Base-by-base conservation (phyloP, 2,888 invertebrate genomes). In the Pseudococcus jackbeardsleyi region DNA sequence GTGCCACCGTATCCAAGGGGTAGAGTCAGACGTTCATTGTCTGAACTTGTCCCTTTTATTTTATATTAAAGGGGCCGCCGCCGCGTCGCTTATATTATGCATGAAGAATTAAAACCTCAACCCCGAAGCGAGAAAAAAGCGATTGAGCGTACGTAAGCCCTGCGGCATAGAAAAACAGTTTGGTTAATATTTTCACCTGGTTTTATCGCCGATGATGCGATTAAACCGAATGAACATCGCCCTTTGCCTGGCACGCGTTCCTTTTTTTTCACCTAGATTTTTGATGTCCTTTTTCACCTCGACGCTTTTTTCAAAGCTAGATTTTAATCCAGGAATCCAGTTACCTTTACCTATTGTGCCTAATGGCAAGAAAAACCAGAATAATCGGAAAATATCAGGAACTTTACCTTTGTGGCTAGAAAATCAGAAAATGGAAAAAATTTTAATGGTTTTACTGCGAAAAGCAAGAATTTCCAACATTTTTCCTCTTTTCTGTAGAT, bases 141-240 rank as follows among this genome's bases (percentile, higher is more conserved):
- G 79, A 87, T 87, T 87, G 87, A 87, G 87, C 87, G 87, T 48
- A 87, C 79, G 54, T 87, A 87, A 87, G 50, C 79, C 77, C 50
- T 26, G 50, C 77, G 48, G 77, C 77, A 79, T 87, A 87, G 79
- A 50, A 87, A 87, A 87, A 87, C 79, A 68, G 77, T 87, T 87
- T 87, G 87, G 87, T 87, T 87, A 50, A 54, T 77, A 87, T 77
- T 87, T 87, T 87, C 87, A 87, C 87, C 87, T 87, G 87, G 87
- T 87, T 77, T 87, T 87, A 72, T 87, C 46, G 26, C 33, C 46
- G 87, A 79, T 87, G 33, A 87, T 87, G 87, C 87, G 87, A 87
- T 87, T 87, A 87, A 42, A 77, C 85, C 50, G n/a, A 64, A 59
- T 64, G 26, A 64, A 15, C 59, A 33, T 17, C 85, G 48, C 33